A percentile compares a stretch with the other conserved stretches of the same genome.
These are phyloP conservation scores for Sthenelais limicola DNA, from an alignment of 2,888 invertebrate species.

Conservation along the genomic window DNA sequence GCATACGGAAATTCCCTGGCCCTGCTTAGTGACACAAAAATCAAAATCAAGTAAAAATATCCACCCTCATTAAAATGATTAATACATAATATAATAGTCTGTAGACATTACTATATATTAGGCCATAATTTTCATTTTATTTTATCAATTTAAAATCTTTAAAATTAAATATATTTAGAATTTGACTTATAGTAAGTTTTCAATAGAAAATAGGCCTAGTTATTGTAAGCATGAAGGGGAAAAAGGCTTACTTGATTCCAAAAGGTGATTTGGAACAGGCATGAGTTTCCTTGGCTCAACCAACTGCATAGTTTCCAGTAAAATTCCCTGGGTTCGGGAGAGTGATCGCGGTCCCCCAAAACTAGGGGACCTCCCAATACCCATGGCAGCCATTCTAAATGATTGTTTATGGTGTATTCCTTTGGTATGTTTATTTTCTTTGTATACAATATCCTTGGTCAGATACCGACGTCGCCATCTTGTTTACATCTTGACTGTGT, in stretches of 20 bases:
- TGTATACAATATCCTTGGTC: neutral
- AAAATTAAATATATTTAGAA: neutral
- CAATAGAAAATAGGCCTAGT: too few relatives aligned
- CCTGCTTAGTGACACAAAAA: too few relatives aligned
- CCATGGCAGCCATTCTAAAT: conserved; percentile 27
- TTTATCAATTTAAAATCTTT: neutral
- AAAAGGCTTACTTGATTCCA: conserved; percentile 57
- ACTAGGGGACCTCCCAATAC: conserved; percentile 17
- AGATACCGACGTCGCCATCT: conserved; percentile 36
- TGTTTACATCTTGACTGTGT: conserved; percentile 37
- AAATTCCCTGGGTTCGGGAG: conserved; percentile 40
- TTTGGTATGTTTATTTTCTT: neutral
- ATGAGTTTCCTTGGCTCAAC: conserved; percentile 62
- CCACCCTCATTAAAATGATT: too few relatives aligned
- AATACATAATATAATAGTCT: too few relatives aligned
- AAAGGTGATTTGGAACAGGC: conserved; percentile 56
- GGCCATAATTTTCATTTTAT: neutral
- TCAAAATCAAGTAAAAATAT: too few relatives aligned
- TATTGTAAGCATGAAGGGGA: too few relatives aligned
- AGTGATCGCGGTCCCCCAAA: conserved; percentile 9
- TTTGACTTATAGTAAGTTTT: too few relatives aligned
- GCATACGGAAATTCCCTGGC: too few relatives aligned
- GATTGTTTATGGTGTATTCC: neutral
- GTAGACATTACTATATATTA: too few relatives aligned
- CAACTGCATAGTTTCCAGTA: conserved; percentile 55